A percentile compares a stretch with the other conserved stretches of the same genome.
Conservation (phyloP, 2,888 invertebrate species). For the Eucera pruinosa region DNA sequence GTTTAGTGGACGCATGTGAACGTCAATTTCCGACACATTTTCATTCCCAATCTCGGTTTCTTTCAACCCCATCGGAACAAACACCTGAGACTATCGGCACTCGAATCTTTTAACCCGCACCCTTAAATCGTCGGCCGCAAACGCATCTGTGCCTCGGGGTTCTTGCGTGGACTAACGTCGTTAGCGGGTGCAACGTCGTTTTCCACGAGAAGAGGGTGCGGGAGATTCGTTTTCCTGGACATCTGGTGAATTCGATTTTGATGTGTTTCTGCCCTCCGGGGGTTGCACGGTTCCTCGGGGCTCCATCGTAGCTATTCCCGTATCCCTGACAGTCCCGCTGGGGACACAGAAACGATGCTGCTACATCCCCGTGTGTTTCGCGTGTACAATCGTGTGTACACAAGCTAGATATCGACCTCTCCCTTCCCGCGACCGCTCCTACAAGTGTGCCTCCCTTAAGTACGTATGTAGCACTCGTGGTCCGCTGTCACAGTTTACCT, state of each 20-base stretch:
- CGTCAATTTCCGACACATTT: too few relatives aligned
- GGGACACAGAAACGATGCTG: constrained; percentile 69
- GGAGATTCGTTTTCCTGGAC: constrained; percentile 79
- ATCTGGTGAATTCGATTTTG: constrained; percentile 84
- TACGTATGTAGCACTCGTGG: constrained; percentile 34
- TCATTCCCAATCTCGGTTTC: constrained; percentile 55
- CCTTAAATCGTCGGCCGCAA: constrained; percentile 58
- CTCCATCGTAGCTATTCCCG: constrained; percentile 34
- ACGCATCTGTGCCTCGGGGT: constrained; percentile 68
- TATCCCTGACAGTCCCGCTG: constrained; percentile 73
- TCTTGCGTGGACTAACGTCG: constrained; percentile 73
- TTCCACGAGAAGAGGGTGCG: constrained; percentile 37
- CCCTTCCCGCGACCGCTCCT: constrained; percentile 28
- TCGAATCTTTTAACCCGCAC: constrained; percentile 46
- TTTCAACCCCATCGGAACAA: constrained; percentile 40
- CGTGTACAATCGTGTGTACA: constrained; percentile 54
- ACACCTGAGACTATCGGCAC: constrained; percentile 59
- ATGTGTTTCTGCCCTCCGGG: constrained; percentile 82
- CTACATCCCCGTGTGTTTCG: constrained; percentile 61
- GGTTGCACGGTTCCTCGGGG: constrained; percentile 62
- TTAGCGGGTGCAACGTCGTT: constrained; percentile 72
- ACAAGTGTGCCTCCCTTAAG: constrained; percentile 53
- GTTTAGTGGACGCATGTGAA: too few relatives aligned
- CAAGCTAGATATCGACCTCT: constrained; percentile 52
- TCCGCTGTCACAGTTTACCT: constrained; percentile 54